Evolutionary conservation across 2,113 vertebrate species (phyloP), one percentile per base, ranked within the genome.

Genomic region (Micronycteris hirsuta): DNA sequence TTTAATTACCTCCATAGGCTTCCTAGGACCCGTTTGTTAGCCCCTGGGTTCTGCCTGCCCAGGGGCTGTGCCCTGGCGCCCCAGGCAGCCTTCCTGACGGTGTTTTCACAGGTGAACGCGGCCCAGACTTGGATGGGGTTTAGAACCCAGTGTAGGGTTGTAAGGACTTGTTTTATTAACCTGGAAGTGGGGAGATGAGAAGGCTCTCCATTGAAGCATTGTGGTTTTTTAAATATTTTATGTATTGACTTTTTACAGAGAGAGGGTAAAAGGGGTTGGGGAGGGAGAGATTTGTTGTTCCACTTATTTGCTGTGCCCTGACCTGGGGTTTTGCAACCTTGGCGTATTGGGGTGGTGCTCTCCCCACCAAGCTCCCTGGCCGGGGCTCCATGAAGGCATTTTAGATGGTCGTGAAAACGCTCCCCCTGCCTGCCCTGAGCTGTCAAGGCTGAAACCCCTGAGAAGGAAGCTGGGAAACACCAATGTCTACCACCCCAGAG

Each of bases 51-150:
- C 91, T 33, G n/a, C 82, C 89, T 49, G 49, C 56, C 86, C 12
- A 8, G 65, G 61, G 52, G 38, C 65, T 70, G 20, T 24, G 38
- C 31, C 14, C 63, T 22, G 19, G 9, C 0, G 0, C 90, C 52
- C 68, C 31, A 17, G 9, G 84, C 49, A 28, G 24, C 65, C 83
- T 91, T 67, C 67, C 54, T 45, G 43, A 4, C 26, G 54, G 26
- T 83, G 77, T 96, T 90, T 81, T 54, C 70, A 90, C 80, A 89
- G 91, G 91, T 76, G 90, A 26, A 20, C n/a, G 17, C 24, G 16
- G 54, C 41, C 43, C 13, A 8, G 45, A 56, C 61, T 38, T 84
- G 47, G 67, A n/a, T 1, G 5, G 84, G 67, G 38, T 61, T 87
- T 52, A 68, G n/a, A 52, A 73, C 78, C 86, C 93, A 19, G 47